phyloP scores from a whole-genome alignment of 2,113 vertebrate genomes.

The Spermophilus dauricus region DNA sequence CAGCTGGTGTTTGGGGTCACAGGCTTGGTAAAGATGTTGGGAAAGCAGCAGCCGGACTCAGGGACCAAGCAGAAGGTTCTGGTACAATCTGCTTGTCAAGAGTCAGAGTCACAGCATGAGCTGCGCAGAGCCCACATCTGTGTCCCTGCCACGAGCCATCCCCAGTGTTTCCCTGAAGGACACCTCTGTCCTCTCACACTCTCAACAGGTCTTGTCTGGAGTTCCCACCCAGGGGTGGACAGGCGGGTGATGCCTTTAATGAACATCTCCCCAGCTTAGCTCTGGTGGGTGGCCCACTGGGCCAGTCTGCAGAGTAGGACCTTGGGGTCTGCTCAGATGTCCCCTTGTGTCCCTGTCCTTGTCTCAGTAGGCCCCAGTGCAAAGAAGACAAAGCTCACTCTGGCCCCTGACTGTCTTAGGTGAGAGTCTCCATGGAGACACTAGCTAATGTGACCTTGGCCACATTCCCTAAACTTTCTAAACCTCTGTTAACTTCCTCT shows the following conservation, averaged over 20 bases:
- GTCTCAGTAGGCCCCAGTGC: background rate
- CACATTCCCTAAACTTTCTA: background rate
- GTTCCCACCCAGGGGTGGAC: background rate
- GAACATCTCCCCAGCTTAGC: background rate
- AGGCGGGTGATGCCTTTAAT: background rate
- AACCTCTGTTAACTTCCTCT: constrained; percentile 12
- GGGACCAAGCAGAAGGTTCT: background rate
- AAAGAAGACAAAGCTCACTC: background rate
- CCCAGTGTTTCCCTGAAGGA: background rate
- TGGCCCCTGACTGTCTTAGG: background rate
- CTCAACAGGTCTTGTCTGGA: background rate
- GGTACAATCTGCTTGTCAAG: background rate
- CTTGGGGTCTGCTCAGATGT: background rate
- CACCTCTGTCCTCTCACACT: background rate
- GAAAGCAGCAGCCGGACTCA: too few species aligned
- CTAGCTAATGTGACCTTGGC: background rate
- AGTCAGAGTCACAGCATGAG: background rate
- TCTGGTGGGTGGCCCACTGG: background rate
- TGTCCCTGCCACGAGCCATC: background rate
- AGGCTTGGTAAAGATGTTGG: too few species aligned
- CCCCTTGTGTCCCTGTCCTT: background rate
- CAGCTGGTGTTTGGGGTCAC: too few species aligned
- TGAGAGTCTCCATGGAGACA: background rate
- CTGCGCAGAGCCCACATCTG: background rate
- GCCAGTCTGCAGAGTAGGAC: background rate